Percentiles rank a stretch among this genome's conserved stretches.
These are phyloP conservation scores for Gastrophysa polygoni DNA, from an alignment of 2,888 invertebrate genomes.

Conservation along the genomic window DNA sequence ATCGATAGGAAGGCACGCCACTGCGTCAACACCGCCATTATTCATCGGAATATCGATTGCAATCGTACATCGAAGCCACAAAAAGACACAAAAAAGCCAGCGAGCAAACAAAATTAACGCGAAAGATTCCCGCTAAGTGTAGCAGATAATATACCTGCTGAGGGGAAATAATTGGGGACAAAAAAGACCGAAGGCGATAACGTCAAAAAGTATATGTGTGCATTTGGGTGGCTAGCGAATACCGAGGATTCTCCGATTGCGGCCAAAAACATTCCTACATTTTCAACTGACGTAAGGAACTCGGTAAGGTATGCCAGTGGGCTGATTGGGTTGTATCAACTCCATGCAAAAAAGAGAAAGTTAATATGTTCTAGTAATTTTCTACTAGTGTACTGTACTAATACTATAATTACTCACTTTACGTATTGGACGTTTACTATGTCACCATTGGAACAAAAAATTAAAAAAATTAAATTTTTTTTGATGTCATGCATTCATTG, in stretches of 20 bases:
- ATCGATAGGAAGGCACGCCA: background rate
- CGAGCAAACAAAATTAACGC: background rate
- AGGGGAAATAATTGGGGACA: slow-evolving; percentile 18
- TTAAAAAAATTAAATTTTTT: no score
- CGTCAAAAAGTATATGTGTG: background rate
- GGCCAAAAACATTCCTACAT: slow-evolving; percentile 1
- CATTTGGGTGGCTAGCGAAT: slow-evolving; percentile 22
- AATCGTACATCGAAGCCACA: slow-evolving; percentile 22
- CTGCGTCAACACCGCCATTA: slow-evolving; percentile 4
- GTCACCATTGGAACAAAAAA: no score
- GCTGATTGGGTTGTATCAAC: background rate
- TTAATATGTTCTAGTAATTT: no score
- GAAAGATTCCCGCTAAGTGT: slow-evolving; percentile 18
- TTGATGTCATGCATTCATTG: no score
- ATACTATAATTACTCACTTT: no score
- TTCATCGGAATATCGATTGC: slow-evolving; percentile 13
- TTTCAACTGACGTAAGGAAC: background rate
- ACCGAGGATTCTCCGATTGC: slow-evolving; percentile 10
- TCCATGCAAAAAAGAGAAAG: background rate
- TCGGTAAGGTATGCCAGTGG: no score
- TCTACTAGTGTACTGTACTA: no score
- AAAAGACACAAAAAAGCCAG: slow-evolving; percentile 8
- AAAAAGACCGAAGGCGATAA: background rate
- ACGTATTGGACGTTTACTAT: no score
- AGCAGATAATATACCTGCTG: slow-evolving; percentile 16